Conservation (phyloP, 2,888 invertebrate genomes). For the Craniophora ligustri region DNA sequence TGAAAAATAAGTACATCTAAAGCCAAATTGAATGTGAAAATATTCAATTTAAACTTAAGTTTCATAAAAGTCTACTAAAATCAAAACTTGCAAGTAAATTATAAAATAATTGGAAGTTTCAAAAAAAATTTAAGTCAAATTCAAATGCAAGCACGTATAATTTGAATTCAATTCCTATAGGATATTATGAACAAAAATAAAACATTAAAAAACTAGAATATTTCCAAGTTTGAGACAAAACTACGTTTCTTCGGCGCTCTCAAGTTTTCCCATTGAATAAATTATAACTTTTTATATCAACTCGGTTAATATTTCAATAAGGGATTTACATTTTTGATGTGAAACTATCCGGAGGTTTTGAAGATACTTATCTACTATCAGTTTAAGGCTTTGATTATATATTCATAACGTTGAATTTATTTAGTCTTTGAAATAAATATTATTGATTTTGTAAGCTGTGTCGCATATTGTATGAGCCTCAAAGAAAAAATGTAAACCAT, state of each 20-base stretch:
- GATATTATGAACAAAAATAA: constrained; percentile 23
- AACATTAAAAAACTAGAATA: constrained; percentile 48
- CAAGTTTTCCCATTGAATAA: constrained; percentile 57
- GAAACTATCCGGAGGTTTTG: constrained; percentile 39
- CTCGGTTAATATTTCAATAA: constrained; percentile 58
- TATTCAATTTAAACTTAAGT: too few relatives aligned
- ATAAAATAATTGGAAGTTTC: too few relatives aligned
- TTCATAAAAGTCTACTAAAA: too few relatives aligned
- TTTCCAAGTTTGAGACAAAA: constrained; percentile 43
- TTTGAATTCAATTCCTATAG: constrained; percentile 32
- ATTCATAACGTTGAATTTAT: constrained; percentile 4
- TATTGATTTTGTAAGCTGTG: too few relatives aligned
- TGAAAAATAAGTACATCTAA: too few relatives aligned
- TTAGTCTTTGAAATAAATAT: neutral
- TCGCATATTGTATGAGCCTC: too few relatives aligned
- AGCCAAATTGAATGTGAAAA: too few relatives aligned
- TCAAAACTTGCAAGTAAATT: too few relatives aligned
- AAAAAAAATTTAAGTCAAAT: too few relatives aligned
- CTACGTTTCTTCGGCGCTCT: constrained; percentile 25
- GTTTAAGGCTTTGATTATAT: constrained; percentile 4
- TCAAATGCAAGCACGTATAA: neutral
- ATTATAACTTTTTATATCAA: constrained; percentile 56
- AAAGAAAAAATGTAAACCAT: too few relatives aligned
- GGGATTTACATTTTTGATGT: constrained; percentile 56
- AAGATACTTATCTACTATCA: constrained; percentile 32